Evolutionary conservation across 2,797 vertebrate species (phyloP).

Genomic region (Platalea minor): DNA sequence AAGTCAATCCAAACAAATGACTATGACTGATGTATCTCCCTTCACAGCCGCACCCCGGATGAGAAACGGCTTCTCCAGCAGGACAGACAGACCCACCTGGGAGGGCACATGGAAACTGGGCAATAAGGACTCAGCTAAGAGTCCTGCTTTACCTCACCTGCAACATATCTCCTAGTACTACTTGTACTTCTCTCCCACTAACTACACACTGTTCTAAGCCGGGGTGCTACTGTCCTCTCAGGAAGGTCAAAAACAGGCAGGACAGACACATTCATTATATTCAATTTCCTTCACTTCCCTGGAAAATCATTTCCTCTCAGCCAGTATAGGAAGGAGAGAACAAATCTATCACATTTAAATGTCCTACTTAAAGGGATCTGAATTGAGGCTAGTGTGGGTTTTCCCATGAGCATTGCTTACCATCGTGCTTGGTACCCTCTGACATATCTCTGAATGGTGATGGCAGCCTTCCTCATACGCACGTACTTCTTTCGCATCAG

Average conservation of each 20-base stretch:
- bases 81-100: background rate
- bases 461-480: slow-evolving; percentile 86
- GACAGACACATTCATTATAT: background rate
- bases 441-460: slow-evolving; percentile 91
- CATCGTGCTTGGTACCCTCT: slow-evolving; percentile 95
- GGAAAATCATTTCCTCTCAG: background rate
- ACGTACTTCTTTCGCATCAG: slow-evolving; percentile 93
- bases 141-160: background rate
- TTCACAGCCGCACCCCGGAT: background rate
- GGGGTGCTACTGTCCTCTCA: background rate
- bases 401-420: slow-evolving; percentile 74
- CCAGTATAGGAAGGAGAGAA: background rate
- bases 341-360: background rate
- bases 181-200: background rate
- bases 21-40: background rate
- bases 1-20: background rate
- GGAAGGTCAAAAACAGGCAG: background rate
- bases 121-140: background rate
- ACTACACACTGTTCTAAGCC: background rate
- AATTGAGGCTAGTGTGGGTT: background rate
- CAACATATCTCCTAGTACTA: background rate
- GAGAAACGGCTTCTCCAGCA: background rate
- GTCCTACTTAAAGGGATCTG: background rate
- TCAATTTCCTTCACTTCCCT: background rate
- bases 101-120: background rate